These are phyloP conservation scores for Exocentrus adspersus DNA, from an alignment of 2,888 invertebrate genomes.

Conservation along the genomic window DNA sequence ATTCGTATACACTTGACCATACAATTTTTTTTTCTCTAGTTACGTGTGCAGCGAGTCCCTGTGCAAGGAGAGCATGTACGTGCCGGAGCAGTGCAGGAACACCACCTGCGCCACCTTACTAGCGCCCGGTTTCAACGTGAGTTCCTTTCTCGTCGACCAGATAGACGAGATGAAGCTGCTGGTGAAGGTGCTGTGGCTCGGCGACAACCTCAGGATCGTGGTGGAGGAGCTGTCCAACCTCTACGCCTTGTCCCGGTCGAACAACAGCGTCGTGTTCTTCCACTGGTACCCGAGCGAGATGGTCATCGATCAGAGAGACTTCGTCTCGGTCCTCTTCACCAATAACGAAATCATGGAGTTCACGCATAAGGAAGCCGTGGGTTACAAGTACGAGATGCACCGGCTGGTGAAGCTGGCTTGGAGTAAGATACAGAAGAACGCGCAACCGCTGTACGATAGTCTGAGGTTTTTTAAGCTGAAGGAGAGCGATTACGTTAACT, in stretches of 20 bases:
- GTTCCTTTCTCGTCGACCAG: conserved; percentile 69
- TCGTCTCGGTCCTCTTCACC: conserved; percentile 71
- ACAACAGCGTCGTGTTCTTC: conserved; percentile 67
- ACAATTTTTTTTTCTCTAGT: conserved; percentile 50
- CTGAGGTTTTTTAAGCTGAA: conserved; percentile 66
- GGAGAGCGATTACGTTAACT: conserved; percentile 65
- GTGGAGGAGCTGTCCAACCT: conserved; percentile 59
- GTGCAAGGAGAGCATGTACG: conserved; percentile 69
- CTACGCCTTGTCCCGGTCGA: conserved; percentile 47
- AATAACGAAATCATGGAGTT: conserved; percentile 67
- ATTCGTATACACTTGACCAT: too few relatives aligned
- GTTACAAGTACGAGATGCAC: conserved; percentile 76
- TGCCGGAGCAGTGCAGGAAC: conserved; percentile 67
- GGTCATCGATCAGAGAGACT: conserved; percentile 65
- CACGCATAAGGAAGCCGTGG: conserved; percentile 47
- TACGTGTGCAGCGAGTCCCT: conserved; percentile 63
- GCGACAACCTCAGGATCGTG: conserved; percentile 66
- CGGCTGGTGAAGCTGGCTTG: conserved; percentile 76
- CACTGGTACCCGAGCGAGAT: conserved; percentile 75
- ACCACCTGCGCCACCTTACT: conserved; percentile 64
- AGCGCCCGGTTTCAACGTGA: conserved; percentile 65
- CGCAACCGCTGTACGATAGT: conserved; percentile 65
- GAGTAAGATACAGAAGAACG: conserved; percentile 67
- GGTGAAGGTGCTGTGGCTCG: conserved; percentile 78
- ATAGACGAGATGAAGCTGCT: conserved; percentile 70